Conservation (phyloP, 2,113 vertebrate genomes). For the Nothobranchius furzeri region DNA sequence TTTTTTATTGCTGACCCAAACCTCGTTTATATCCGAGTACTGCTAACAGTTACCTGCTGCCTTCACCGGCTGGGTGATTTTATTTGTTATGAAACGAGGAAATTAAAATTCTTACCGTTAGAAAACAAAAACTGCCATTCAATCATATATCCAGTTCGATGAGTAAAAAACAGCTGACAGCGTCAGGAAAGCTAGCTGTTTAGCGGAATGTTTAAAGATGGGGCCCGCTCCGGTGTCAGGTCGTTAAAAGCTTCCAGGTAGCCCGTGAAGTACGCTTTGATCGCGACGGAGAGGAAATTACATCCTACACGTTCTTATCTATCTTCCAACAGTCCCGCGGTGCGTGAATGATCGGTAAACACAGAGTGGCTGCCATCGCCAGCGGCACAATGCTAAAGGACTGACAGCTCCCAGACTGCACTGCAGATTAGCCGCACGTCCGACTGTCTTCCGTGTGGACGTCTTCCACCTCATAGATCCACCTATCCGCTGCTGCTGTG, state of each 20-base stretch:
- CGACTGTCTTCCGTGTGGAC: constrained; percentile 55
- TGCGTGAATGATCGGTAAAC: constrained; percentile 31
- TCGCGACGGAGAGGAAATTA: background rate
- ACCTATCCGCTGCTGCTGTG: background rate
- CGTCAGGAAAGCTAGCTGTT: constrained; percentile 41
- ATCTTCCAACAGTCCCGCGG: background rate
- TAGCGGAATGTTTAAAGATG: constrained; percentile 49
- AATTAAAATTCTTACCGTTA: constrained; percentile 50
- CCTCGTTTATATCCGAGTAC: no score
- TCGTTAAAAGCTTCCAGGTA: constrained; percentile 10
- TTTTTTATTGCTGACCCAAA: no score
- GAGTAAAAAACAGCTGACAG: constrained; percentile 35
- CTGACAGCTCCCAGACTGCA: constrained; percentile 77
- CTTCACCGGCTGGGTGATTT: constrained; percentile 10
- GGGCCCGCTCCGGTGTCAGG: constrained; percentile 54
- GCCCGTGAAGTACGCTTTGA: background rate
- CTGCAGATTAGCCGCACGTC: constrained; percentile 57
- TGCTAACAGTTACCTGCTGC: background rate
- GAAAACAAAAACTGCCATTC: constrained; percentile 43
- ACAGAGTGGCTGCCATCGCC: constrained; percentile 21
- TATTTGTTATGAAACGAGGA: background rate
- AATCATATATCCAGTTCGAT: constrained; percentile 21
- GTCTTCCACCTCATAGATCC: constrained; percentile 31
- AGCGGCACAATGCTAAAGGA: constrained; percentile 48
- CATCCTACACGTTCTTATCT: constrained; percentile 48